Percentiles rank a stretch among this genome's conserved stretches.
These are phyloP conservation scores for Oligia strigilis DNA, from an alignment of 2,888 invertebrate species.

Conservation along the genomic window DNA sequence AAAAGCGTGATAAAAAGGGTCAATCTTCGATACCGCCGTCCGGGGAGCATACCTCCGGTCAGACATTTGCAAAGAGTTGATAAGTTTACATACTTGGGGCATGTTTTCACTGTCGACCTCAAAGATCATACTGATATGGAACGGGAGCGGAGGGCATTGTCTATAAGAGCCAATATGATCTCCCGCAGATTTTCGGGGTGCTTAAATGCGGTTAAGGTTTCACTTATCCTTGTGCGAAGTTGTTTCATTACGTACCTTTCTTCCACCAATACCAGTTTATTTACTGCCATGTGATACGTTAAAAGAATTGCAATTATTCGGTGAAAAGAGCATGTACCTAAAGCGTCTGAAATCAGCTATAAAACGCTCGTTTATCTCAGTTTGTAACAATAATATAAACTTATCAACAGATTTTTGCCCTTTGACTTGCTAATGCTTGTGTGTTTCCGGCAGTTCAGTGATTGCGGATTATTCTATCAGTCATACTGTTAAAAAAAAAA, in stretches of 20 bases:
- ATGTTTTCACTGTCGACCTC: neutral
- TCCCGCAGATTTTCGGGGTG: neutral
- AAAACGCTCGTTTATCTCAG: no score
- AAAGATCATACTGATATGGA: neutral
- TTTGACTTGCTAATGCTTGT: neutral
- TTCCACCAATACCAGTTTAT: neutral
- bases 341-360: neutral
- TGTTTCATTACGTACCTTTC: neutral
- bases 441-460: conserved; percentile 32
- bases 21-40: no score
- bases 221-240: neutral
- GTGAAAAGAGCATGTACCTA: neutral
- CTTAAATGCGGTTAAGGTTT: neutral
- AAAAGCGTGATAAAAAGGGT: no score
- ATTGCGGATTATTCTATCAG: conserved; percentile 28
- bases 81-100: neutral
- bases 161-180: neutral
- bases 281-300: neutral
- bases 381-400: neutral
- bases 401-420: neutral
- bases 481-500: conserved; percentile 30
- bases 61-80: neutral
- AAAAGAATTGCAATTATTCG: neutral
- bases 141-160: no score
- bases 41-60: no score